Conservation (phyloP, 2,113 vertebrate genomes). For the Micromys minutus region DNA sequence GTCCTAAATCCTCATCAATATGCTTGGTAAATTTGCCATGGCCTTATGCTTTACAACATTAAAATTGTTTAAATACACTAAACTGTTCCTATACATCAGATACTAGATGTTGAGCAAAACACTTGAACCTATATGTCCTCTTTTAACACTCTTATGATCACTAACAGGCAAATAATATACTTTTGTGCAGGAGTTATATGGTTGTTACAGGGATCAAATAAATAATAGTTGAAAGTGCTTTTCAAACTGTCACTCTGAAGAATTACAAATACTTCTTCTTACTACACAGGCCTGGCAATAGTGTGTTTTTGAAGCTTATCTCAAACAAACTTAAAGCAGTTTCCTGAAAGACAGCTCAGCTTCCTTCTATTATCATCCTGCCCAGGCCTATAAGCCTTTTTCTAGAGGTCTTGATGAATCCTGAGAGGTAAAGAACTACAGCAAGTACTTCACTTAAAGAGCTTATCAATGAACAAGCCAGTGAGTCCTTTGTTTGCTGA, state of each 20-base stretch:
- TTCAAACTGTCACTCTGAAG: conserved; percentile 66
- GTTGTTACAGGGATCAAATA: conserved; percentile 61
- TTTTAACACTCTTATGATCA: conserved; percentile 58
- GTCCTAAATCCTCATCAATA: not conserved
- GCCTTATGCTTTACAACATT: not conserved
- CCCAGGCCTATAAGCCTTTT: not conserved
- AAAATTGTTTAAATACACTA: not conserved
- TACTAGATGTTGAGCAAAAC: conserved; percentile 1
- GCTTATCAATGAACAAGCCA: not conserved
- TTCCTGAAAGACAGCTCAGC: not conserved
- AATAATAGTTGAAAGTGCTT: conserved; percentile 64
- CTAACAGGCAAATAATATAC: conserved; percentile 57
- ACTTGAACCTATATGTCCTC: conserved; percentile 55
- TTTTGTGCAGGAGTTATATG: not conserved
- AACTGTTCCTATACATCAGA: conserved; percentile 3
- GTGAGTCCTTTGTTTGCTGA: not conserved
- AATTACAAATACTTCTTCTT: conserved; percentile 57
- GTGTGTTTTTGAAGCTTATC: conserved; percentile 21
- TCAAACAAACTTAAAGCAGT: conserved; percentile 47
- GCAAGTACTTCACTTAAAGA: not conserved
- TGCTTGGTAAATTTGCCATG: not conserved
- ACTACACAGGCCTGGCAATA: conserved; percentile 10
- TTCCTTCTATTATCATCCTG: not conserved
- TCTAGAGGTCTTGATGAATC: not conserved
- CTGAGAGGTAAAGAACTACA: conserved; percentile 52